A percentile compares a stretch with the other conserved stretches of the same genome.
phyloP scores from a whole-genome alignment of 2,888 invertebrate genomes.

The Ennomos fuscantarius region DNA sequence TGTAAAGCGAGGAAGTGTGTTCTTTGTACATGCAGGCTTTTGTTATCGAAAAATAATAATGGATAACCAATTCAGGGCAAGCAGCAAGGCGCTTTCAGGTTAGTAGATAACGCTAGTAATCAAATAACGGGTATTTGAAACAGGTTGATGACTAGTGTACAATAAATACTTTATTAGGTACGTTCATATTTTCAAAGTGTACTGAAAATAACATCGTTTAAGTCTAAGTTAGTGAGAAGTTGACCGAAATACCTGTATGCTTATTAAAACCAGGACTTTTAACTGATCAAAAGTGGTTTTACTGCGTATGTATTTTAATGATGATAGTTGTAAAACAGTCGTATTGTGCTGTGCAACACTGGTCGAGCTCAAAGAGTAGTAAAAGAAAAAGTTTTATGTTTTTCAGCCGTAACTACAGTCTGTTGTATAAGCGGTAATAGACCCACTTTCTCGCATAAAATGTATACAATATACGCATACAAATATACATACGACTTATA shows the following conservation, averaged over 20 bases:
- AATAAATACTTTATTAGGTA: constrained; percentile 37
- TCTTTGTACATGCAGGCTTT: constrained; percentile 16
- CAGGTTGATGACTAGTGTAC: constrained; percentile 13
- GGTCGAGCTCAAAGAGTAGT: neutral
- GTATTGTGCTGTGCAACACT: constrained; percentile 1
- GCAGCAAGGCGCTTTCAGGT: constrained; percentile 37
- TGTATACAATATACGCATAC: too few species aligned
- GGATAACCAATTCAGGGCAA: constrained; percentile 40
- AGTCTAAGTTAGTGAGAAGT: too few species aligned
- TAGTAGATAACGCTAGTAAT: constrained; percentile 36
- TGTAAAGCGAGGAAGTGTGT: constrained; percentile 19
- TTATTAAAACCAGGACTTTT: too few species aligned
- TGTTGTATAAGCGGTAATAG: too few species aligned
- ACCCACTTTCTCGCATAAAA: constrained; percentile 8
- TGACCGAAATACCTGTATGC: too few species aligned
- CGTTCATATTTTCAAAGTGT: constrained; percentile 42
- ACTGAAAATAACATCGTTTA: constrained; percentile 1
- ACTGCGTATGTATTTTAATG: too few species aligned
- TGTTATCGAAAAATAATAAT: constrained; percentile 42
- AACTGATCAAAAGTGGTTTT: too few species aligned
- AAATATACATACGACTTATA: too few species aligned
- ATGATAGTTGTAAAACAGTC: too few species aligned
- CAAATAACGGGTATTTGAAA: constrained; percentile 16
- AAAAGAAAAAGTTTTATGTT: constrained; percentile 1
- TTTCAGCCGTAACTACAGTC: too few species aligned